phyloP scores from a whole-genome alignment of 2,888 invertebrate species.

The Volucella inflata region DNA sequence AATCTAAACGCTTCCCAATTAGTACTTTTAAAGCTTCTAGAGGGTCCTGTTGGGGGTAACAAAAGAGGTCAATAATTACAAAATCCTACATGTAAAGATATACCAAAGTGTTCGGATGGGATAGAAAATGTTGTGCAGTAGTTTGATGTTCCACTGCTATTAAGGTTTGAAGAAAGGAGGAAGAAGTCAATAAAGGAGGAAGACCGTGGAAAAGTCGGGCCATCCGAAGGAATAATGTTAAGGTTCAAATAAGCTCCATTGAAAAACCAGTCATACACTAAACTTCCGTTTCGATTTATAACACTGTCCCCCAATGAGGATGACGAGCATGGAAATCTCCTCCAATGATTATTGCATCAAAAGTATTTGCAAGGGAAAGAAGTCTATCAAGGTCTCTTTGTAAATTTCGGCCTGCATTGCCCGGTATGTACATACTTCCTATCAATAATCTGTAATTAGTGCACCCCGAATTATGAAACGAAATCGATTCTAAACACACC shows the following conservation, averaged over 20 bases:
- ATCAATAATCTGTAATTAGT: conserved; percentile 3
- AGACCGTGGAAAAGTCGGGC: conserved; percentile 14
- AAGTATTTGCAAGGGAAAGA: conserved; percentile 5
- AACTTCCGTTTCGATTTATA: too few species aligned
- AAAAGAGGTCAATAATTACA: conserved; percentile 4
- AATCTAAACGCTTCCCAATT: conserved; percentile 17
- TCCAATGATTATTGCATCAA: neutral
- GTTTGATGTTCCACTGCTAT: conserved; percentile 2
- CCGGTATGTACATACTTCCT: conserved; percentile 13
- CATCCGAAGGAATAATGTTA: neutral
- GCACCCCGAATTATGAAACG: neutral
- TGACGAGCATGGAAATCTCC: too few species aligned
- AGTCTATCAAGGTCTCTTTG: conserved; percentile 1
- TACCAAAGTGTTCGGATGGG: conserved; percentile 5
- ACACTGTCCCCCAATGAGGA: too few species aligned
- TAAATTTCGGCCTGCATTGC: conserved; percentile 1
- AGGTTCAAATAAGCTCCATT: too few species aligned
- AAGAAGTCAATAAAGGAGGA: conserved; percentile 18
- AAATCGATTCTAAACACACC: conserved; percentile 13
- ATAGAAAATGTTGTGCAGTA: neutral
- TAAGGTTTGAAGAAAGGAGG: conserved; percentile 7
- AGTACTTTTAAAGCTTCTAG: conserved; percentile 11
- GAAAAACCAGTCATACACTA: too few species aligned
- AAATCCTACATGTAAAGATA: neutral
- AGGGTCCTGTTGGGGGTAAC: neutral